Evolutionary conservation across 2,113 vertebrate species (phyloP), one percentile per base, ranked within the genome.

Genomic region (Silurus meridionalis): DNA sequence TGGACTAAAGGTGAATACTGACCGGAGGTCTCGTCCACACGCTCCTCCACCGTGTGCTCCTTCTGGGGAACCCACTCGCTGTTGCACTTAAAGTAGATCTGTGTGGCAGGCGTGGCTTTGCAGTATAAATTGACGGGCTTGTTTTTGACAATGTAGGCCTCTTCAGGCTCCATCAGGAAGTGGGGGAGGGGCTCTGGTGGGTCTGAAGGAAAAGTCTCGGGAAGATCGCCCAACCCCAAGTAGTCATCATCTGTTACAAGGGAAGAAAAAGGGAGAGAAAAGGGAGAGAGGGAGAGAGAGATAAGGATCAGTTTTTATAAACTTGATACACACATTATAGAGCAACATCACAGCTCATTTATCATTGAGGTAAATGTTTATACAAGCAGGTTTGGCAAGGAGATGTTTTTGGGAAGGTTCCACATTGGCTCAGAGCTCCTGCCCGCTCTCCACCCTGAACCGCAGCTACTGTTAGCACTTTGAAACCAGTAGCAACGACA

Each of bases 11-110:
- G 8, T 2, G 46, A 37, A 17, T 71, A 94, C 96, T 95, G 87
- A 99, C 98, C 98, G 0, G 98, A 98, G 86, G 96, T 98, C 92
- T 99, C 98, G 10, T 99, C 98, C 15, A 99, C 96, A 75, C 97
- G 94, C 91, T 99, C 98, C 0, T 98, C 97, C 87, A 98, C 97
- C 0, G 96, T 95, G 64, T 99, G 98, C 92, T 99, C 98, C 92
- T 98, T 99, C 94, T 99, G 98, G 90, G 99, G 98, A 80, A 99
- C 98, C 98, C 98, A 99, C 87, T 99, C 98, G 0, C 98, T 98
- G 93, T 99, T 99, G 93, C 98, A 99, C 91, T 99, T 99, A 92
- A 99, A 99, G 94, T 99, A 99, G 93, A 99, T 99, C 94, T 99
- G 98, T 0, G 98, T 99, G 84, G 98, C 98, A 0, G 98, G 98